Evolutionary conservation across 1,140 invertebrate genomes (phyloP), one percentile per base, ranked within the genome.

Genomic region (Drosophila kanapiae): DNA sequence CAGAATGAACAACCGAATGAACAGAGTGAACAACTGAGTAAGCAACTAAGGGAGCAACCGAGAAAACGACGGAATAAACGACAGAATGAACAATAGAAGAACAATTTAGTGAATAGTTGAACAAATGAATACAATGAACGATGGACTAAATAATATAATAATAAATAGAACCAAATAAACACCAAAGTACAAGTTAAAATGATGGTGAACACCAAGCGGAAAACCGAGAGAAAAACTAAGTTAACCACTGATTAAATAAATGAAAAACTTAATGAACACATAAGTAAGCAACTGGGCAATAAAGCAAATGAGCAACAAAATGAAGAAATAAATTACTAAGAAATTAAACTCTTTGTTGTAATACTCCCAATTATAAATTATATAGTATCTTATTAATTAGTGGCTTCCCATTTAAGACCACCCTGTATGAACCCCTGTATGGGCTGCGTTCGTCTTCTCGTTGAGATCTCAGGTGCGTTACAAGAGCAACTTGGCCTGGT

Each of bases 391-490:
- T 29, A 14, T 27, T 13, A 4, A 27, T 48, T 29, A n/a, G 13
- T 9, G 7, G 8, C 27, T 37, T 23, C 8, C 7, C 16, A 23
- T 33, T 1, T 6, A 31, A 16, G 27, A 33, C 11, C 67, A 70
- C 67, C 63, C 67, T 68, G 35, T 76, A 33, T 6, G 16, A 0
- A 6, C 10, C 11, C 29, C 16, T n/a, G n/a, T n/a, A 16, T 33
- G 31, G 16, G 5, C 53, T 38, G 53, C 35, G 53, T 56, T 35
- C 53, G 53, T 37, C 51, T 54, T 54, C 51, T 54, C 51, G 33
- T 56, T 56, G 53, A 56, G 53, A 56, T 78, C 69, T 69, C 33
- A 56, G 60, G 64, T 80, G 64, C 74, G 71, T 87, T 80, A 69
- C 70, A 70, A 86, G 83, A 82, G 70, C 33, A 35, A 33, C 49